Evolutionary conservation across 2,113 vertebrate genomes (phyloP), one percentile per base, ranked within the genome.

Genomic region (Nipponia nippon): DNA sequence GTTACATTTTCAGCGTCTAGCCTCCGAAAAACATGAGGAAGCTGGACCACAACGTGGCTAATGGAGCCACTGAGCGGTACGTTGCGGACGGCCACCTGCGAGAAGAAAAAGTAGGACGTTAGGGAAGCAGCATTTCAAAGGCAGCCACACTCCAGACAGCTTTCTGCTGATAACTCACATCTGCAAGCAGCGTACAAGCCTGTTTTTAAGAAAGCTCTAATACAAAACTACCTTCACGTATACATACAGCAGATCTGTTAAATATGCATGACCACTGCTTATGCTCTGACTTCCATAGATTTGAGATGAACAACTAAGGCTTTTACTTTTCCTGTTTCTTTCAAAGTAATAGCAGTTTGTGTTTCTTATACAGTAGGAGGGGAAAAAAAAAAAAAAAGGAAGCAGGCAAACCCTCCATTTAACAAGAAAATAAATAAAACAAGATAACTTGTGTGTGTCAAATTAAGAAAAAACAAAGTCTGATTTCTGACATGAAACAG

Each of bases 21-120:
- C 92, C 99, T 98, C 96, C 99, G 99, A 89, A 99, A 99, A 56
- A 99, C 98, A 6, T 99, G 99, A 26, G 99, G 99, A 87, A 99
- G 98, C 97, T 99, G 99, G 66, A 99, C 98, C 87, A 99, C 88
- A 67, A 99, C 98, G 3, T 98, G 99, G 94, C 98, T 99, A 94
- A 99, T 99, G 89, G 99, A 99, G 30, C 99, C 99, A 0, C 96
- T 98, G 95, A 98, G 95, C 0, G 98, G 99, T 65, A 99, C 72
- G 1, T 98, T 99, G 96, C 99, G 99, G 62, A 98, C 66, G 0
- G 98, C 95, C 93, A 99, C 97, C 99, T 99, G 96, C 6, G 40
- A 89, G 53, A 55, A 78, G 44, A 18, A 83, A 94, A 83, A 94
- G 53, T 0, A 22, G 65, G 36, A 65, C 2, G 7, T 13, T 4